Percentiles rank a stretch among this genome's conserved stretches.
Conservation (phyloP, 2,113 vertebrate genomes). For the Scomber scombrus region DNA sequence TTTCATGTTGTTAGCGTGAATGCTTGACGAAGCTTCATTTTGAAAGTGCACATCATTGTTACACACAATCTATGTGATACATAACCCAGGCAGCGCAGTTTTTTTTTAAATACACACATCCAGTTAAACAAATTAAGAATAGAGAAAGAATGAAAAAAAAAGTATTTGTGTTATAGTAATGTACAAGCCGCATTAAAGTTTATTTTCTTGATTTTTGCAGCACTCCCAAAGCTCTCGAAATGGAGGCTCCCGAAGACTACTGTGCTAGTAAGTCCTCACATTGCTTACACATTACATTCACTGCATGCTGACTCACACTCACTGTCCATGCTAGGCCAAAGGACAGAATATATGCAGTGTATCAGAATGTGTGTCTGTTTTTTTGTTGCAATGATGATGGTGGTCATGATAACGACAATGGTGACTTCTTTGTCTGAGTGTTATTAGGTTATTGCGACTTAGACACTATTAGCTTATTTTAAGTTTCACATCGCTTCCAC, state of each 20-base stretch:
- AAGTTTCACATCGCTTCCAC: background rate
- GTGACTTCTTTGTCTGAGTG: background rate
- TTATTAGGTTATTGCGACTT: background rate
- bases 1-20: background rate
- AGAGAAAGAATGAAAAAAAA: background rate
- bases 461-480: background rate
- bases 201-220: constrained; percentile 77
- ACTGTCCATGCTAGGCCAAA: background rate
- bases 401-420: background rate
- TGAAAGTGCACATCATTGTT: background rate
- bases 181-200: background rate
- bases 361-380: background rate
- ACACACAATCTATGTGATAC: background rate
- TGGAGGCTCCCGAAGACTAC: constrained; percentile 93
- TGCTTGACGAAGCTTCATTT: background rate
- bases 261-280: constrained; percentile 91
- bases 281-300: background rate
- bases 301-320: background rate
- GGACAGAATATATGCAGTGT: background rate
- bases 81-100: background rate
- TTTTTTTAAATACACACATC: background rate
- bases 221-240: constrained; percentile 92
- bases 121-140: background rate
- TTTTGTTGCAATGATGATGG: background rate
- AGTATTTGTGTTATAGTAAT: background rate